Evolutionary conservation across 2,113 vertebrate species (phyloP).

Genomic region (Dicrurus megarhynchus): DNA sequence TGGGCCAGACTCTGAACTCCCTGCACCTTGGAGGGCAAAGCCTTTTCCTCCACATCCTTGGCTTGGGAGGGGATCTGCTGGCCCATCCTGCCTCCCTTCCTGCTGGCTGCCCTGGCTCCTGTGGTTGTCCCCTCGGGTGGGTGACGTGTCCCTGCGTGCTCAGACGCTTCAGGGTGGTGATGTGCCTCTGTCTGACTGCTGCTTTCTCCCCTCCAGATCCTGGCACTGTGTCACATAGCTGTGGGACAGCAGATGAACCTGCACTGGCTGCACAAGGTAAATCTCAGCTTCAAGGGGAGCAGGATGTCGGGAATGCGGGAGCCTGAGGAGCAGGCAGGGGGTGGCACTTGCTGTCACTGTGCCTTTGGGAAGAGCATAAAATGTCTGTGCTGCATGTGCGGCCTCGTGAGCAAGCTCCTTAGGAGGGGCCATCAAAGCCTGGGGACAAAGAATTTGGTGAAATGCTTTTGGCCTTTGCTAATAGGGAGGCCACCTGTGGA

Average conservation of each 20-base stretch:
- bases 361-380: not conserved
- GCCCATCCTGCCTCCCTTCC: not conserved
- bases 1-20: not conserved
- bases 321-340: not conserved
- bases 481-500: not conserved
- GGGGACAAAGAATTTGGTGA: not conserved
- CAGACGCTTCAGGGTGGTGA: not conserved
- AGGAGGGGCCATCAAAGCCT: not conserved
- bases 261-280: conserved; percentile 98
- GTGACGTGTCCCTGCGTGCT: rapidly evolving
- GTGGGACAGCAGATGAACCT: conserved; percentile 95
- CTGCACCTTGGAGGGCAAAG: not conserved
- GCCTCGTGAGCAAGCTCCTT: not conserved
- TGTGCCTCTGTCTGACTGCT: not conserved
- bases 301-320: not conserved
- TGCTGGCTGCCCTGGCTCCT: not conserved
- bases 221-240: conserved; percentile 91
- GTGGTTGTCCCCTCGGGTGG: not conserved
- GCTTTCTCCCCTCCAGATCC: conserved; percentile 74
- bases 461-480: not conserved
- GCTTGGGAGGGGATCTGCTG: not conserved
- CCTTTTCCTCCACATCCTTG: not conserved
- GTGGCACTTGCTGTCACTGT: not conserved
- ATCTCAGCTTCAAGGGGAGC: not conserved
- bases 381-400: not conserved